phyloP scores from a whole-genome alignment of 2,797 vertebrate species.

The Falco rusticolus region DNA sequence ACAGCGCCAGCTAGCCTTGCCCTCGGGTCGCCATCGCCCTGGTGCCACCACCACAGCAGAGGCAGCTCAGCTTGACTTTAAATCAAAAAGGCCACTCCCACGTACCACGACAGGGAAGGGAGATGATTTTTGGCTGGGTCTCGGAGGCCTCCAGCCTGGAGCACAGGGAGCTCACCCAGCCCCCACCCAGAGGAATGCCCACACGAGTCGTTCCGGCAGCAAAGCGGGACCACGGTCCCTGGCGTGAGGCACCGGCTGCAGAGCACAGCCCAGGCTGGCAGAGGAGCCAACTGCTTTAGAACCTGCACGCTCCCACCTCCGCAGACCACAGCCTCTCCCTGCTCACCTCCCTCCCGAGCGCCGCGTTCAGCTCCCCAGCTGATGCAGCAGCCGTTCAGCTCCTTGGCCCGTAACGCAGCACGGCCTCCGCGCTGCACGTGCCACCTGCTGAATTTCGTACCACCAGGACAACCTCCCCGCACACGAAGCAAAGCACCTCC shows the following conservation, averaged over 20 bases:
- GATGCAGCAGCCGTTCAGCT: rapidly evolving
- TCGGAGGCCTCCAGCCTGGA: not conserved
- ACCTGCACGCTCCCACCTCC: not conserved
- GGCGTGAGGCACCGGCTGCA: too few relatives aligned
- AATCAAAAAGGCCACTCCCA: not conserved
- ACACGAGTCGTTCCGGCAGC: rapidly evolving
- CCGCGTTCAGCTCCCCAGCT: not conserved
- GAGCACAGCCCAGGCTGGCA: not conserved
- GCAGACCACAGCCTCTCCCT: not conserved
- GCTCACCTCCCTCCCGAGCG: rapidly evolving
- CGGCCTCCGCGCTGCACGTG: not conserved
- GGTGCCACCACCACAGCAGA: rapidly evolving
- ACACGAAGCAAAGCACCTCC: not conserved
- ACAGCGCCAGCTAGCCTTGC: rapidly evolving
- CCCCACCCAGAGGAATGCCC: rapidly evolving
- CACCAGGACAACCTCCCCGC: not conserved
- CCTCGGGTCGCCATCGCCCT: rapidly evolving
- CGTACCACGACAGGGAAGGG: not conserved
- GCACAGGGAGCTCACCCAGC: rapidly evolving
- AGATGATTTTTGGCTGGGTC: not conserved
- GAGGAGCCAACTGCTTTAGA: rapidly evolving
- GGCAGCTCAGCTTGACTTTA: not conserved
- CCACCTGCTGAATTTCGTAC: not conserved
- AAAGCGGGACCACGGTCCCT: too few relatives aligned
- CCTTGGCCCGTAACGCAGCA: not conserved